Evolutionary conservation across 1,140 invertebrate genomes (phyloP).

Genomic region (Bathynomus jamesi): DNA sequence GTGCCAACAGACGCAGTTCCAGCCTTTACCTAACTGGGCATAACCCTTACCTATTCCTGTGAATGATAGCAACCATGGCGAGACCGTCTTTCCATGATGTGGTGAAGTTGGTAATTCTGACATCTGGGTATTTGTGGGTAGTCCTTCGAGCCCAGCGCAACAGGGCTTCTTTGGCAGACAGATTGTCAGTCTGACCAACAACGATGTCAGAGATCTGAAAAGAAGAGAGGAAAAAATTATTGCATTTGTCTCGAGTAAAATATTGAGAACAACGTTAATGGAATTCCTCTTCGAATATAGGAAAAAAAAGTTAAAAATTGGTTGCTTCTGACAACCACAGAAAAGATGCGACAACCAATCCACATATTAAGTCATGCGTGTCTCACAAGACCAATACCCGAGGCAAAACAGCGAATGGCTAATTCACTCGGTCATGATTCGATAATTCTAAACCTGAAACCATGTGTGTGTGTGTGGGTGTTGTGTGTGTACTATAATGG

Average conservation of each 20-base stretch:
- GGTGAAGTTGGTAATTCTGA: constrained; percentile 91
- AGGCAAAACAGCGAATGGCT: no score
- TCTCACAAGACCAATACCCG: no score
- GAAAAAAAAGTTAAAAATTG: neutral
- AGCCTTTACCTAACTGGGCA: no score
- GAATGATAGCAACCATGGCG: constrained; percentile 96
- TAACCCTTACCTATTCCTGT: constrained; percentile 77
- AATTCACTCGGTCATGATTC: no score
- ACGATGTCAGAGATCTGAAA: constrained; percentile 95
- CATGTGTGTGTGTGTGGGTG: no score
- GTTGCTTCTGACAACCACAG: neutral
- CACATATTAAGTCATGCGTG: neutral
- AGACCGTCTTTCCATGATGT: constrained; percentile 95
- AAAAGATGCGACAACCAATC: neutral
- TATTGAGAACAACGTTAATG: neutral
- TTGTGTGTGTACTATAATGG: no score
- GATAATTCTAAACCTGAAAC: no score
- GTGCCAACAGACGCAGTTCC: no score
- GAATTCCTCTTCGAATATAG: neutral
- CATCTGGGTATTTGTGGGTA: constrained; percentile 93
- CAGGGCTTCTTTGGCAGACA: constrained; percentile 89
- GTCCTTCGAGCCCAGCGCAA: constrained; percentile 84
- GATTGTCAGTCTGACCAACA: constrained; percentile 84
- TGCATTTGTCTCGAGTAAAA: neutral
- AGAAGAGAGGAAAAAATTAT: constrained; percentile 33